phyloP scores from a whole-genome alignment of 37 sponge, comb jelly and placozoan genomes.

The Oscarella lobularis region DNA sequence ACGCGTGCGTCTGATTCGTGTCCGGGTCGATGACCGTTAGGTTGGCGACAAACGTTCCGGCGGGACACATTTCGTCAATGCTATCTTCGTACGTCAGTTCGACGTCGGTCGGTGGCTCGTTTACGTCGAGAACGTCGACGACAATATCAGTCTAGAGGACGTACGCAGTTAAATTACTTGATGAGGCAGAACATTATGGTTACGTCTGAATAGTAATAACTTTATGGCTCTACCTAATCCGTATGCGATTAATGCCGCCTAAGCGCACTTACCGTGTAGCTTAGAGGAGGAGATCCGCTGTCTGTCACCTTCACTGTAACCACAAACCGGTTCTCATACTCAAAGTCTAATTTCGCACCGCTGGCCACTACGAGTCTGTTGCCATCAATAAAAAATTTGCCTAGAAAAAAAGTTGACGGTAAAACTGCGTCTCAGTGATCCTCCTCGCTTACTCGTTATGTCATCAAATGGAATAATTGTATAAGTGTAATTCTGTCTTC shows the following conservation, averaged over 20 bases:
- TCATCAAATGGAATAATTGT: not conserved
- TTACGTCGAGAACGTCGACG: not conserved
- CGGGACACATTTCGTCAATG: not conserved
- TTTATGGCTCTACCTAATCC: too few relatives aligned
- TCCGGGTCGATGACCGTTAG: not conserved
- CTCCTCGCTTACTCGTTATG: not conserved
- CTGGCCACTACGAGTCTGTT: not conserved
- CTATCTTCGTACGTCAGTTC: not conserved
- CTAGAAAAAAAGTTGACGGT: not conserved
- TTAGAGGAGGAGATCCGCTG: not conserved
- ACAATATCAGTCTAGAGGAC: not conserved
- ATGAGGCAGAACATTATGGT: not conserved
- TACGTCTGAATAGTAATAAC: too few relatives aligned
- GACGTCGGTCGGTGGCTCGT: not conserved
- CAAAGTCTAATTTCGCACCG: not conserved
- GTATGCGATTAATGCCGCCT: too few relatives aligned
- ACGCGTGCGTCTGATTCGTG: not conserved
- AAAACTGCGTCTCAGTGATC: not conserved
- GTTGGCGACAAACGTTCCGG: not conserved
- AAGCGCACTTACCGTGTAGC: not conserved
- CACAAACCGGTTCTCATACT: not conserved
- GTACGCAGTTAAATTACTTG: not conserved
- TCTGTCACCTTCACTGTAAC: not conserved
- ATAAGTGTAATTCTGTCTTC: not conserved
- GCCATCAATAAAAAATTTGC: not conserved